Conservation (phyloP, 1,140 invertebrate species). For the Papilio dardanus region DNA sequence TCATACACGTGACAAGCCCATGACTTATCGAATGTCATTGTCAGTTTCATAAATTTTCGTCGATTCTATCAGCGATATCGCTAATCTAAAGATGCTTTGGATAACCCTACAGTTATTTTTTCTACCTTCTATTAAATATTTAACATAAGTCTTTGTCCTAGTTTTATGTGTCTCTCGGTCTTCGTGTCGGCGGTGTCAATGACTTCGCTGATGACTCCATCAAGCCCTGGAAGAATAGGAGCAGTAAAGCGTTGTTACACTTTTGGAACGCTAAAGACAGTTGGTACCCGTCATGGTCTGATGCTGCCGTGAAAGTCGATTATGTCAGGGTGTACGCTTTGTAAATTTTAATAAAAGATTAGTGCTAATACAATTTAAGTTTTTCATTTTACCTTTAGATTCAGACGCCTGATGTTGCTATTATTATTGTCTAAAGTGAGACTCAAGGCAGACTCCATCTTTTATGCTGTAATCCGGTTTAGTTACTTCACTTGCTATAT, state of each 20-base stretch:
- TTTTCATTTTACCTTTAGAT: neutral
- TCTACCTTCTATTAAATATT: neutral
- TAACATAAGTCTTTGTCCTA: conserved; percentile 56
- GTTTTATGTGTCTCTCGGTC: conserved; percentile 89
- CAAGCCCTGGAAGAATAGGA: conserved; percentile 90
- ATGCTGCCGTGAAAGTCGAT: conserved; percentile 84
- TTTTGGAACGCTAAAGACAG: conserved; percentile 85
- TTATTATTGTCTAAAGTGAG: no score
- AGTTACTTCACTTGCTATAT: neutral
- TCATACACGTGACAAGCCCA: no score
- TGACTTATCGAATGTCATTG: no score
- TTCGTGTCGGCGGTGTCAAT: conserved; percentile 88
- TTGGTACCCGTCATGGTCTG: conserved; percentile 86
- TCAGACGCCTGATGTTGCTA: no score
- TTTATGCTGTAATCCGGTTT: no score
- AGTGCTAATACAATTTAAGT: neutral
- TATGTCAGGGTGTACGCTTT: conserved; percentile 84
- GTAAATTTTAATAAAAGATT: conserved; percentile 37
- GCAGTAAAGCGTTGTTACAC: conserved; percentile 80
- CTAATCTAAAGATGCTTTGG: neutral
- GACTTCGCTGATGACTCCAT: conserved; percentile 85
- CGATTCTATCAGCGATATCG: no score
- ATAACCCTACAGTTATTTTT: neutral
- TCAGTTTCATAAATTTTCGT: no score
- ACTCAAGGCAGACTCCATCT: no score